phyloP scores from a whole-genome alignment of 2,888 invertebrate species.

The Marronus borbonicus region DNA sequence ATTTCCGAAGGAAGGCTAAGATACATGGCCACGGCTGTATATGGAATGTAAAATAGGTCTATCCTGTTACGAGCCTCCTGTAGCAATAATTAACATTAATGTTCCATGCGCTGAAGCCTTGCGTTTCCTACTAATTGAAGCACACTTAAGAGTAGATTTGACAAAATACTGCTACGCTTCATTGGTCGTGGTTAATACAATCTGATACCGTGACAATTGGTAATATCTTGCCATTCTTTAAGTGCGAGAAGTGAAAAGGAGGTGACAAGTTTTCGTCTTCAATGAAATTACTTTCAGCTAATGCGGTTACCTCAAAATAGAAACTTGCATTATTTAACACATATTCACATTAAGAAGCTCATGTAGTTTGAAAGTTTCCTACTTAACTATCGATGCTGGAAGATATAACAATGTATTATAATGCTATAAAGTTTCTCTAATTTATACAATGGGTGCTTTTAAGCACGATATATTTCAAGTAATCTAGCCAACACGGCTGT shows the following conservation, averaged over 20 bases:
- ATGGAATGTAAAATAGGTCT: slow-evolving; percentile 15
- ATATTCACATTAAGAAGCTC: no score
- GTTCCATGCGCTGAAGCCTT: neutral
- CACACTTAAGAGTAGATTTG: neutral
- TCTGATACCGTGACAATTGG: slow-evolving; percentile 2
- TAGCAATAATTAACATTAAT: neutral
- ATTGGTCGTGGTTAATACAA: neutral
- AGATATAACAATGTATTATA: no score
- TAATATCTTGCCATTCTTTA: neutral
- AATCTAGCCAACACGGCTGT: no score
- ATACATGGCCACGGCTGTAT: neutral
- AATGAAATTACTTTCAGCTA: no score
- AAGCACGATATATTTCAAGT: no score
- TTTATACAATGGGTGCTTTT: no score
- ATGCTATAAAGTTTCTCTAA: no score
- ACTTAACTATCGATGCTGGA: no score
- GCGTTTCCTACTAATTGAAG: neutral
- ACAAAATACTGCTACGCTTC: neutral
- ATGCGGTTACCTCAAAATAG: no score
- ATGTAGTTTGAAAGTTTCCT: no score
- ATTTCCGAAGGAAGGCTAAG: no score
- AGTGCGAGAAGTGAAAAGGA: neutral
- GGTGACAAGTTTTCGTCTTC: neutral
- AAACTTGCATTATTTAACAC: no score
- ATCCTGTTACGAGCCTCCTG: neutral